Base-by-base conservation (phyloP, 2,797 vertebrate genomes). In the Martes flavigula region DNA sequence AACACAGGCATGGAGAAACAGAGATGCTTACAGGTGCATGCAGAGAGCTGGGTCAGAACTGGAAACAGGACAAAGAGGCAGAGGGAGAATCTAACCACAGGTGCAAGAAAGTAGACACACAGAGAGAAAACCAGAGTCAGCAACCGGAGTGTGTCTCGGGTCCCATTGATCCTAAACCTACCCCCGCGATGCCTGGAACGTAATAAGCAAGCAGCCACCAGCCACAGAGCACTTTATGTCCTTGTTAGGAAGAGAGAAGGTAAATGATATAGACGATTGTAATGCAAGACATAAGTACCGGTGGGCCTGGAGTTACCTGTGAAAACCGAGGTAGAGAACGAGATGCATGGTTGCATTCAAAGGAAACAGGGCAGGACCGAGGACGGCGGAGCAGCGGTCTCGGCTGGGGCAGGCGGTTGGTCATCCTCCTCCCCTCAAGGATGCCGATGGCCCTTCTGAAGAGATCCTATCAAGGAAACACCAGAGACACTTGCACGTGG, bases 391-490 rank as follows among this genome's bases (percentile, higher is more conserved):
- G 12, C 18, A 23, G 21, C 14, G 9, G 46, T 35, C 21, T 6
- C 27, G 0, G 23, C 3, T 43, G 60, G 20, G 20, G 6, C 12
- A 3, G 15, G 14, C 11, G 4, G 38, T 17, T 32, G 51, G 51
- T 46, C 38, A 27, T 32, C 73, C 3, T 10, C 43, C 38, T 51
- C 25, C 27, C 62, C 17, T 70, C 11, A 25, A 15, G 66, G 64
- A 20, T 27, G 51, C 64, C 15, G 23, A 35, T 10, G 51, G 66
- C 27, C 66, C 38, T 30, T 46, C 13, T 27, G 27, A 21, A 46
- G 66, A 14, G 11, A 20, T 72, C 23, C 23, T 20, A 6, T 72
- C 62, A n/a, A n/a, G 20, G 48, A 43, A 12, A 38, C 15, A 1
- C 14, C 78, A 25, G 7, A 46, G 14, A 23, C 30, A 58, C 51